Percentiles rank a stretch among this genome's conserved stretches.
Evolutionary conservation across 2,113 vertebrate species (phyloP).

Genomic region (Orycteropus afer): DNA sequence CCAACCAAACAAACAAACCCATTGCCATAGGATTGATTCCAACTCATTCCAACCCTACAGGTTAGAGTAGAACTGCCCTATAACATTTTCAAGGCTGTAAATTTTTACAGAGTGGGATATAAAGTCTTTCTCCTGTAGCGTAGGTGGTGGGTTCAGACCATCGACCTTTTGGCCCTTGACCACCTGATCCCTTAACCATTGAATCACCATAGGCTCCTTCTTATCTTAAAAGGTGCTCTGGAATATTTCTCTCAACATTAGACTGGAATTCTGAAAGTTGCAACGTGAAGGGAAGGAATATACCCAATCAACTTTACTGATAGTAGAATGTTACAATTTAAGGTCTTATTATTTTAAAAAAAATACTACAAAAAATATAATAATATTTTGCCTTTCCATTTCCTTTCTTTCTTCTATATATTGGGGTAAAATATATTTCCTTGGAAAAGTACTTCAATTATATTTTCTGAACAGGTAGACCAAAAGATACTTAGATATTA

Average conservation of each 20-base stretch:
- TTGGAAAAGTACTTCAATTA: background rate
- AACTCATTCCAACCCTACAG: too few relatives aligned
- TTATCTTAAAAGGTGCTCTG: background rate
- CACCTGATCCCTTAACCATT: background rate
- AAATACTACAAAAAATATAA: background rate
- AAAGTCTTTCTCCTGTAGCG: too few relatives aligned
- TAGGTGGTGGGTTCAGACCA: background rate
- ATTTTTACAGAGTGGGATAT: too few relatives aligned
- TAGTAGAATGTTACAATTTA: background rate
- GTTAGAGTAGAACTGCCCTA: background rate
- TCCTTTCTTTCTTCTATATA: background rate
- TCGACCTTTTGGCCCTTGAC: background rate
- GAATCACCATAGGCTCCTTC: too few relatives aligned
- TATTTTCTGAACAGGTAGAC: background rate
- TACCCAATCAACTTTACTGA: background rate
- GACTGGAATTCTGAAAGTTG: background rate
- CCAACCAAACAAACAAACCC: background rate
- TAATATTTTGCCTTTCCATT: background rate
- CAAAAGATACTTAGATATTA: background rate
- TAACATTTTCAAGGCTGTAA: too few relatives aligned
- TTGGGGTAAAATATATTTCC: background rate
- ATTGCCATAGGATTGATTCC: background rate
- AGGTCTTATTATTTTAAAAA: background rate
- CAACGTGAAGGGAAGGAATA: background rate
- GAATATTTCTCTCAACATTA: background rate